Percentiles rank a stretch among this genome's conserved stretches.
phyloP scores from a whole-genome alignment of 2,888 invertebrate species.

The Philereme transversata region DNA sequence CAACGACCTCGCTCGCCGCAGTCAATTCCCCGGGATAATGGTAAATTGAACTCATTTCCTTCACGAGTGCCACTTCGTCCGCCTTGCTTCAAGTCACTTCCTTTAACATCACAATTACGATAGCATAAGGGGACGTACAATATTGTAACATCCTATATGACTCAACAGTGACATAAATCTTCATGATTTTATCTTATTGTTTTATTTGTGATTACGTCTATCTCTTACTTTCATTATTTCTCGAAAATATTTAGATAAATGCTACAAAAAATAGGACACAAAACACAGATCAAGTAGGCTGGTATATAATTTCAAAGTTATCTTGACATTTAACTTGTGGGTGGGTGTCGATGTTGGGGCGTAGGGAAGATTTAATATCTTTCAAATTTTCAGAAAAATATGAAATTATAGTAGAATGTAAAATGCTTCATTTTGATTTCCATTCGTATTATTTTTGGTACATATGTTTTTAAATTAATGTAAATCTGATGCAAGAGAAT shows the following conservation, averaged over 20 bases:
- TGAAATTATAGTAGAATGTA: no score
- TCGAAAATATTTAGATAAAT: no score
- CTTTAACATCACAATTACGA: constrained; percentile 61
- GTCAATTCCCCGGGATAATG: constrained; percentile 70
- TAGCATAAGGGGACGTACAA: constrained; percentile 57
- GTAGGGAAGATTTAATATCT: no score
- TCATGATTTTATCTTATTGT: constrained; percentile 38
- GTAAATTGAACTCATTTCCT: constrained; percentile 77
- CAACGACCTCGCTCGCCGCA: constrained; percentile 54
- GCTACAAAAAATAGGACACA: constrained; percentile 4
- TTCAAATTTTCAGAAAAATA: no score
- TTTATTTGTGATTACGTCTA: constrained; percentile 32
- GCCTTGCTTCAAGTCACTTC: constrained; percentile 54
- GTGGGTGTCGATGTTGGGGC: constrained; percentile 7
- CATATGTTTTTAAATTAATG: no score
- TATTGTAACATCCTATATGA: constrained; percentile 47
- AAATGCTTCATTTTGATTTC: no score
- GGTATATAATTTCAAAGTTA: constrained; percentile 4
- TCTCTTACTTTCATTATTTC: constrained; percentile 12
- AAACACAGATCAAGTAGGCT: constrained; percentile 5
- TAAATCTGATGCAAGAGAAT: no score
- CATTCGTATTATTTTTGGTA: no score
- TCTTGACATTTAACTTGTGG: constrained; percentile 14
- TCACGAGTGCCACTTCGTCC: constrained; percentile 50
- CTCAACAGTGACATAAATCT: constrained; percentile 45